Percentiles rank a stretch among this genome's conserved stretches.
Evolutionary conservation across 2,888 invertebrate genomes (phyloP).

Genomic region (Eupsilia transversa): DNA sequence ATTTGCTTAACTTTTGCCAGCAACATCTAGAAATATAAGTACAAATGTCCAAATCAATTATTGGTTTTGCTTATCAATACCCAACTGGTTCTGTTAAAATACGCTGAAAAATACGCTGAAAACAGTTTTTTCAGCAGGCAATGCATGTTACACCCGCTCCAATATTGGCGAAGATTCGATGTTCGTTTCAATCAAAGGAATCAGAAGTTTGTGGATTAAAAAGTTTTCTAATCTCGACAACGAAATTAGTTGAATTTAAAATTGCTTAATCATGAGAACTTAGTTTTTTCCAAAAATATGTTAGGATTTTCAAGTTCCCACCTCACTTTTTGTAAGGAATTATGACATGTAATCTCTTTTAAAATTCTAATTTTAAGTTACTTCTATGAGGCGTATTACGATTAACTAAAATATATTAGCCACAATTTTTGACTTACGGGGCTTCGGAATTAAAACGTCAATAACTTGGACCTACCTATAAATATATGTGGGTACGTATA

Average conservation of each 20-base stretch:
- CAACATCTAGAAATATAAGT: background rate
- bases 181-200: conserved; percentile 1
- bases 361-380: conserved; percentile 50
- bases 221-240: conserved; percentile 8
- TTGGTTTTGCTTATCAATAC: background rate
- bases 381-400: conserved; percentile 42
- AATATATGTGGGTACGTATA: conserved; percentile 34
- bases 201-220: background rate
- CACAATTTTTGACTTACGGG: conserved; percentile 59
- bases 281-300: conserved; percentile 12
- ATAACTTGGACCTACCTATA: conserved; percentile 39
- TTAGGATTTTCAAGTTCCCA: conserved; percentile 31
- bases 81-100: background rate
- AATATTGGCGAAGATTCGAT: background rate
- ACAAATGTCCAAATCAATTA: background rate
- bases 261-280: conserved; percentile 37
- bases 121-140: background rate
- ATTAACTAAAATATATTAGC: conserved; percentile 54
- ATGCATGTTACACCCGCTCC: background rate
- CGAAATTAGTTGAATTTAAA: conserved; percentile 32
- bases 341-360: conserved; percentile 46
- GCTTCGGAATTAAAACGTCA: conserved; percentile 58
- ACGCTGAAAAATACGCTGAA: background rate
- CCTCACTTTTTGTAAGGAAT: conserved; percentile 20
- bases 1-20: background rate